Percentiles rank a stretch among this genome's conserved stretches.
phyloP scores from a whole-genome alignment of 2,797 vertebrate species.

The Muscicapa striata region DNA sequence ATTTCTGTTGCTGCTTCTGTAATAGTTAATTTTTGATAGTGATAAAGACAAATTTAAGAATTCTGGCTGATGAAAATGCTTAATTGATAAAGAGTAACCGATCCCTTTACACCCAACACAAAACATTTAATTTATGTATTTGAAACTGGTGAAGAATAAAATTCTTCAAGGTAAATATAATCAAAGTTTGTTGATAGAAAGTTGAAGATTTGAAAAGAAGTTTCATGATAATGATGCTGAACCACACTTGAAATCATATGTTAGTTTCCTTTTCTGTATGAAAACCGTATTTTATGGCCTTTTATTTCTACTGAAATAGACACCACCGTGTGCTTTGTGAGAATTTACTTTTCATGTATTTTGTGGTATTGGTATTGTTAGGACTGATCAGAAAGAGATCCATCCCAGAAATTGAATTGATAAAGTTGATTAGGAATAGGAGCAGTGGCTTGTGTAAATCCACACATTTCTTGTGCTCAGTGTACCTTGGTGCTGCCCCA shows the following conservation, averaged over 20 bases:
- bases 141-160: background rate
- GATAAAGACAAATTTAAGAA: constrained; percentile 14
- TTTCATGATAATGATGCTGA: background rate
- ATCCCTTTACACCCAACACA: background rate
- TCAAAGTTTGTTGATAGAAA: background rate
- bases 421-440: background rate
- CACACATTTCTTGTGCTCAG: background rate
- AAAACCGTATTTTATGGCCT: background rate
- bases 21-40: background rate
- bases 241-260: background rate
- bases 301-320: background rate
- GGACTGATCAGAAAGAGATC: background rate
- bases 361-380: background rate
- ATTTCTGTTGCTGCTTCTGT: background rate
- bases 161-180: background rate
- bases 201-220: background rate
- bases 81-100: constrained; percentile 3
- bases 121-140: background rate
- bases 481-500: background rate
- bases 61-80: background rate
- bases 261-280: background rate
- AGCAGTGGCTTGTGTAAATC: background rate
- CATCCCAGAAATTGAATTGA: background rate
- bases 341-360: background rate
- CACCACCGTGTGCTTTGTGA: background rate